Evolutionary conservation across 1,140 invertebrate genomes (phyloP), one percentile per base, ranked within the genome.

Genomic region (Achroia grisella): DNA sequence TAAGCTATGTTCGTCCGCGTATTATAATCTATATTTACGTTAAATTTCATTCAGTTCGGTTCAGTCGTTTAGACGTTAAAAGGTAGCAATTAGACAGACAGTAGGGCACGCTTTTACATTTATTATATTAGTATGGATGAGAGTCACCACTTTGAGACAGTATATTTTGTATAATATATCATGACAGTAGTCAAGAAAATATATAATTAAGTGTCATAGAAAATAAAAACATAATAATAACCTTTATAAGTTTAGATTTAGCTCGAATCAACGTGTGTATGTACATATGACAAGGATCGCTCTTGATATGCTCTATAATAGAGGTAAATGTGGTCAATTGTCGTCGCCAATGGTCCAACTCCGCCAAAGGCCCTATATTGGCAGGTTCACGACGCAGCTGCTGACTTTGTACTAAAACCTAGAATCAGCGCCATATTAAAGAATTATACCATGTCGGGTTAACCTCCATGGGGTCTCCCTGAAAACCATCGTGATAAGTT

Each of bases 301-400:
- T 90, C 61, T 90, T 91, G 57, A 94, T 89, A 62, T 95, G 93
- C 65, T 95, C 92, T 0, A 93, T 89, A 17, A 96, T 91, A 10
- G 91, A 93, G 13, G 93, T 94, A 76, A 95, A 95, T 34, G 89
- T 90, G 0, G 91, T 90, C 36, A 94, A 85, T 44, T 94, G 89
- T 59, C 92, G 89, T 52, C 94, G 89, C 95, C 94, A 95, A 62
- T 95, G 93, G 29, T 91, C 91, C 27, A 96, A 78, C 77, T 96
- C 94, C 2, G 91, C 92, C 0, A 91, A 72, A 1, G 95, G 95
- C 0, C 94, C 94, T 50, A 93, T 91, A 62, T 91, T 90, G 49
- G 94, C 91, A 0, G 92, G 90, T 84, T 96, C 94, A n/a, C 91
- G 88, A 33, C 93, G 87, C 54, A 96, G 88, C 72, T 95, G 93